Conservation (phyloP, 92 coral and sea anemone genomes). For the Metridium senile region DNA sequence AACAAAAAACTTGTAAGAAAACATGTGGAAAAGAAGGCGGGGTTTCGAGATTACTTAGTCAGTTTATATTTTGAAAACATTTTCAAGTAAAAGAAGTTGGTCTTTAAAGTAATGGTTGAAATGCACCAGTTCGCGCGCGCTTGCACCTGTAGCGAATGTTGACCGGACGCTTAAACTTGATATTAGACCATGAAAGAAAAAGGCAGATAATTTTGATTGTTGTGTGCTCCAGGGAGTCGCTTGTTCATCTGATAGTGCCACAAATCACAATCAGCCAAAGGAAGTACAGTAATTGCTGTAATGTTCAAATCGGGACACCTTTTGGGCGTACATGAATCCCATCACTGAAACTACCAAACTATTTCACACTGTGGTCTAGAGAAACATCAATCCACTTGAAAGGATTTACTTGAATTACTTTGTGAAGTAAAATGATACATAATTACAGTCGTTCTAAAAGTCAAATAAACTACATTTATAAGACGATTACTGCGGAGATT, state of each 20-base stretch:
- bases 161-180: conserved; percentile 28
- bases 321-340: conserved; percentile 14
- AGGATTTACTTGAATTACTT: neutral
- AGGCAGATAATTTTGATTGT: conserved; percentile 25
- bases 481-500: neutral
- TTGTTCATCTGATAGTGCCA: conserved; percentile 29
- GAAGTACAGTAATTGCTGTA: conserved; percentile 26
- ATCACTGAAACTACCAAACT: conserved; percentile 14
- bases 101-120: neutral
- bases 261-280: conserved; percentile 21
- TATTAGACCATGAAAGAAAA: conserved; percentile 16
- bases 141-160: conserved; percentile 14
- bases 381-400: conserved; percentile 1
- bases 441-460: neutral
- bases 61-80: neutral
- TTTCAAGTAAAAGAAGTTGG: neutral
- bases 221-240: conserved; percentile 37
- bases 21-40: neutral
- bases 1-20: neutral
- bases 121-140: neutral
- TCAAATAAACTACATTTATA: conserved; percentile 3
- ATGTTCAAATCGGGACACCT: conserved; percentile 20
- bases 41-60: neutral
- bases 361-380: neutral
- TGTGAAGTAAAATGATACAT: conserved; percentile 1